Conservation (phyloP, 2,797 vertebrate species). For the Liasis olivaceus region DNA sequence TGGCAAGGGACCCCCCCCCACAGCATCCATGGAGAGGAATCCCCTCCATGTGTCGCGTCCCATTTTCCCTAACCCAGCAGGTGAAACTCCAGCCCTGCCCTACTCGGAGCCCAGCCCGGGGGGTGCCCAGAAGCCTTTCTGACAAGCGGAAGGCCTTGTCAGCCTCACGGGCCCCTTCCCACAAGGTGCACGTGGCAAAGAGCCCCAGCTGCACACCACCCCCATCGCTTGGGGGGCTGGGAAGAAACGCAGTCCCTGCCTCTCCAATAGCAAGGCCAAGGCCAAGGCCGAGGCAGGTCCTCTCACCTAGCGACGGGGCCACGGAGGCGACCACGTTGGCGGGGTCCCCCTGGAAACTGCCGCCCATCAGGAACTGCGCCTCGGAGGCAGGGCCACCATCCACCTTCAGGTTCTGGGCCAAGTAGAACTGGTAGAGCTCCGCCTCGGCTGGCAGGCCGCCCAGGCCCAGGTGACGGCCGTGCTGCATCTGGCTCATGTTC, state of each 20-base stretch:
- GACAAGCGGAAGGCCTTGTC: not conserved
- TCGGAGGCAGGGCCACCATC: constrained; percentile 87
- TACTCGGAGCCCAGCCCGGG: not conserved
- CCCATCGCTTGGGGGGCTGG: not conserved
- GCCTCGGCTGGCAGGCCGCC: constrained; percentile 94
- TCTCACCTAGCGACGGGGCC: constrained; percentile 90
- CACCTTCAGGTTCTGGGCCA: constrained; percentile 96
- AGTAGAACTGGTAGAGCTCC: constrained; percentile 98
- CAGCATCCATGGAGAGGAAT: not conserved
- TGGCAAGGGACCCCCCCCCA: not conserved
- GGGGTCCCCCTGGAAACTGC: constrained; percentile 90
- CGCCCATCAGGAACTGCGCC: constrained; percentile 91
- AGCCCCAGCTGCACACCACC: not conserved
- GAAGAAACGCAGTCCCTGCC: not conserved
- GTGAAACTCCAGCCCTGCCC: not conserved
- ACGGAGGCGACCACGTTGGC: constrained; percentile 84
- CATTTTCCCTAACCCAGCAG: not conserved
- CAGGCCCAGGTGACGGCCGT: constrained; percentile 87
- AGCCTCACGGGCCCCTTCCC: not conserved
- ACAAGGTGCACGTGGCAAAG: accelerated
- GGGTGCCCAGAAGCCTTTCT: not conserved
- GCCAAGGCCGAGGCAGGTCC: not conserved
- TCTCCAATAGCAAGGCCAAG: no score
- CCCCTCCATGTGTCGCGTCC: not conserved
- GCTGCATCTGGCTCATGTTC: constrained; percentile 95